Evolutionary conservation across 2,797 vertebrate species (phyloP).

Genomic region (Coluber constrictor): DNA sequence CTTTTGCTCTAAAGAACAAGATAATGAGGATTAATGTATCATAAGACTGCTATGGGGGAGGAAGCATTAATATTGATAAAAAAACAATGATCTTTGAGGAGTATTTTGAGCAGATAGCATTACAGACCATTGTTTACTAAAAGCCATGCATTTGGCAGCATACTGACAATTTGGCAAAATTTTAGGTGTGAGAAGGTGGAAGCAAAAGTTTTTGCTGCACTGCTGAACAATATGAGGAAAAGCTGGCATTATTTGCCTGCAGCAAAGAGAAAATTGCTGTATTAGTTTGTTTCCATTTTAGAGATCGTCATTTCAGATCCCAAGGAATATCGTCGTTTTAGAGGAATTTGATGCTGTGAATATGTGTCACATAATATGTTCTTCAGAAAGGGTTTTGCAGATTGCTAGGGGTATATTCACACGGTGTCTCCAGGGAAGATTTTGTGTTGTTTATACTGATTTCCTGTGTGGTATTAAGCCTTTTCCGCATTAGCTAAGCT

Average conservation of each 20-base stretch:
- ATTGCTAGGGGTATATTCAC: background rate
- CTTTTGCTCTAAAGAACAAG: conserved; percentile 42
- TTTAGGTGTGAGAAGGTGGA: conserved; percentile 28
- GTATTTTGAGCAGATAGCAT: conserved; percentile 7
- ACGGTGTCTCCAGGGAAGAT: background rate
- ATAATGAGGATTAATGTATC: conserved; percentile 42
- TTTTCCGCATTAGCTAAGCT: background rate
- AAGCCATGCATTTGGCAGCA: conserved; percentile 10
- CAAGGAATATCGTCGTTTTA: background rate
- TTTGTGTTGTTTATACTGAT: background rate
- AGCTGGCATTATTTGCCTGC: conserved; percentile 17
- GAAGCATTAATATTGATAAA: conserved; percentile 15
- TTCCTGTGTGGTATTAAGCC: background rate
- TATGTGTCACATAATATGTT: background rate
- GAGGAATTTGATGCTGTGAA: background rate
- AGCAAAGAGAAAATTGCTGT: conserved; percentile 18
- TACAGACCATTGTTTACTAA: conserved; percentile 3
- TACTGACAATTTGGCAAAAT: conserved; percentile 24
- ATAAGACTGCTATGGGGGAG: background rate
- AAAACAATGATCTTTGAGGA: conserved; percentile 43
- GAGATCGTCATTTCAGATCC: background rate
- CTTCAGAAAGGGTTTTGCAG: background rate
- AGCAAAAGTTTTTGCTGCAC: conserved; percentile 4
- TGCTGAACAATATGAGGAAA: background rate
- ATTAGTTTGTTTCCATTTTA: background rate